A percentile compares a stretch with the other conserved stretches of the same genome.
These are phyloP conservation scores for Tillus elongatus DNA, from an alignment of 2,888 invertebrate genomes.

Conservation along the genomic window DNA sequence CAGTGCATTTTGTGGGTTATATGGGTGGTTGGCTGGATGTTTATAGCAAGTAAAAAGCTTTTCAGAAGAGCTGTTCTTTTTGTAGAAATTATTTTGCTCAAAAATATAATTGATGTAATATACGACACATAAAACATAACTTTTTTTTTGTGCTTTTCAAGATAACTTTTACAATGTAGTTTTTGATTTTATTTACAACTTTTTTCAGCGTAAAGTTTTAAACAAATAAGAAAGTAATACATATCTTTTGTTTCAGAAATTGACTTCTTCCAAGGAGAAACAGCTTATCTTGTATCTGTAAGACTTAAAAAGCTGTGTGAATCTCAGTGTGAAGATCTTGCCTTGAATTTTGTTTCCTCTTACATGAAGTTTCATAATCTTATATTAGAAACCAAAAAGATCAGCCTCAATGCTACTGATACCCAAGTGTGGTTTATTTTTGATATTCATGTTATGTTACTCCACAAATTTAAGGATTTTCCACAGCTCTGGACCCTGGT, in stretches of 20 bases:
- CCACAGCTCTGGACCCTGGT: slow-evolving; percentile 47
- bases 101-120: too few relatives aligned
- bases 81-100: too few relatives aligned
- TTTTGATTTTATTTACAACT: background rate
- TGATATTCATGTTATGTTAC: slow-evolving; percentile 51
- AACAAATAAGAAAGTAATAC: too few relatives aligned
- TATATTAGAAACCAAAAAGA: slow-evolving; percentile 30
- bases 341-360: slow-evolving; percentile 49
- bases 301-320: slow-evolving; percentile 52
- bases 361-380: slow-evolving; percentile 37
- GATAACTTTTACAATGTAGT: background rate
- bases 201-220: too few relatives aligned
- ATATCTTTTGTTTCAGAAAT: slow-evolving; percentile 35
- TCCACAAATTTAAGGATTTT: slow-evolving; percentile 49
- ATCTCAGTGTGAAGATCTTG: slow-evolving; percentile 53
- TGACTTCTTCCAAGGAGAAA: slow-evolving; percentile 50
- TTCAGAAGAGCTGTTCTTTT: too few relatives aligned
- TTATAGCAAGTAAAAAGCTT: too few relatives aligned
- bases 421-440: slow-evolving; percentile 50
- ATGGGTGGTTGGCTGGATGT: too few relatives aligned
- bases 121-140: too few relatives aligned
- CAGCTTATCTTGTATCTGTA: slow-evolving; percentile 49
- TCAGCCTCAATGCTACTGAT: slow-evolving; percentile 37
- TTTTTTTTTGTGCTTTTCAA: too few relatives aligned
- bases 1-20: too few relatives aligned